Conservation (phyloP, 2,797 vertebrate species). For the Acestrorhynchus altus region DNA sequence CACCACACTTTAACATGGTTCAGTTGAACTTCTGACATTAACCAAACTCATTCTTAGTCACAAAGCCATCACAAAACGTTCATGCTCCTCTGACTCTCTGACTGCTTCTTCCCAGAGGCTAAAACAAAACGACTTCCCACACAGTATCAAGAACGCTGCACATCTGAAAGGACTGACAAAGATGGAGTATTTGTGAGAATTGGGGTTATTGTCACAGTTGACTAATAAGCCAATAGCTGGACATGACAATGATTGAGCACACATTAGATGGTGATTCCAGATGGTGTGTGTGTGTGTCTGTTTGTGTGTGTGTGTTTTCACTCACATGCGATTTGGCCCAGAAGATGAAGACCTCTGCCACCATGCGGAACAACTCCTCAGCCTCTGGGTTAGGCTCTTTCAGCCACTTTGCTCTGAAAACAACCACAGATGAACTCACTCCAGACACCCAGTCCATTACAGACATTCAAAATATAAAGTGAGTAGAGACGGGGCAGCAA, state of each 20-base stretch:
- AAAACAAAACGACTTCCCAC: not conserved
- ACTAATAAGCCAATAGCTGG: not conserved
- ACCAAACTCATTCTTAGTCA: not conserved
- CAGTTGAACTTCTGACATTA: not conserved
- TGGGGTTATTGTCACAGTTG: not conserved
- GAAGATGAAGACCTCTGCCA: conserved; percentile 95
- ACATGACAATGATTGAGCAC: conserved; percentile 20
- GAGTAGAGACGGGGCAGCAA: too few species aligned
- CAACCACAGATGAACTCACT: not conserved
- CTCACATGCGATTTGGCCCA: conserved; percentile 97
- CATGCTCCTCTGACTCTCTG: not conserved
- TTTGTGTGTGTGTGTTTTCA: conserved; percentile 17
- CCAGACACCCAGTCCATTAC: not conserved
- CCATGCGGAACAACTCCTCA: conserved; percentile 93
- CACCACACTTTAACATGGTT: not conserved
- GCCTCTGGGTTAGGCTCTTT: conserved; percentile 91
- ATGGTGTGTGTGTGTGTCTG: not conserved
- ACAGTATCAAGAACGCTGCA: not conserved
- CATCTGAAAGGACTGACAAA: conserved; percentile 2
- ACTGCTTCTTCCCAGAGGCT: not conserved
- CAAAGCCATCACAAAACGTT: not conserved
- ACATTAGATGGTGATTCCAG: not conserved
- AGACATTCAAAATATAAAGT: not conserved
- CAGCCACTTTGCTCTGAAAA: conserved; percentile 90
- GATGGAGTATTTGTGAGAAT: not conserved